phyloP scores from a whole-genome alignment of 2,888 invertebrate species.

The Euspilapteryx auroguttella region DNA sequence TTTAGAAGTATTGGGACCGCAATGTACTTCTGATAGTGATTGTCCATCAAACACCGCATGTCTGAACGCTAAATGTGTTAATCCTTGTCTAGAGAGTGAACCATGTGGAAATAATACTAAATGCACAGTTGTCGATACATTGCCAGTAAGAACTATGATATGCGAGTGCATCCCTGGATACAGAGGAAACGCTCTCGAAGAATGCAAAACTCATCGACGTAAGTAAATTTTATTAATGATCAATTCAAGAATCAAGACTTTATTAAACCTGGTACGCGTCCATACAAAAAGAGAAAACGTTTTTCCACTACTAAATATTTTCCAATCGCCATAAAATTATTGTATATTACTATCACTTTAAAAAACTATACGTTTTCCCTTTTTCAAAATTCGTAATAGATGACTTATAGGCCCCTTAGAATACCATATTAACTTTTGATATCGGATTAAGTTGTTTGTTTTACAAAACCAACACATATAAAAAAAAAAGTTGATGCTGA shows the following conservation, averaged over 20 bases:
- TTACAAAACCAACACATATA: too few relatives aligned
- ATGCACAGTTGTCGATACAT: constrained; percentile 78
- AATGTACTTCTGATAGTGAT: constrained; percentile 77
- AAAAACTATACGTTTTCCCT: too few relatives aligned
- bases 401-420: too few relatives aligned
- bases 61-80: constrained; percentile 77
- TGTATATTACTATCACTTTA: too few relatives aligned
- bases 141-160: constrained; percentile 84
- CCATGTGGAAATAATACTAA: constrained; percentile 82
- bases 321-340: too few relatives aligned
- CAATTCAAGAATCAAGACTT: background rate
- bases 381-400: too few relatives aligned
- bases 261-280: too few relatives aligned
- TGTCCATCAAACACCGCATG: constrained; percentile 85
- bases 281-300: too few relatives aligned
- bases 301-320: too few relatives aligned
- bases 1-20: constrained; percentile 54
- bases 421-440: too few relatives aligned
- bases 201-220: constrained; percentile 74
- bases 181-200: constrained; percentile 82
- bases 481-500: too few relatives aligned
- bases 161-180: constrained; percentile 86
- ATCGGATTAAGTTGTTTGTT: too few relatives aligned
- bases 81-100: constrained; percentile 77
- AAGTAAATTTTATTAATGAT: constrained; percentile 26